These are phyloP conservation scores for Ecliptopera silaceata DNA, from an alignment of 2,888 invertebrate species.

Conservation along the genomic window DNA sequence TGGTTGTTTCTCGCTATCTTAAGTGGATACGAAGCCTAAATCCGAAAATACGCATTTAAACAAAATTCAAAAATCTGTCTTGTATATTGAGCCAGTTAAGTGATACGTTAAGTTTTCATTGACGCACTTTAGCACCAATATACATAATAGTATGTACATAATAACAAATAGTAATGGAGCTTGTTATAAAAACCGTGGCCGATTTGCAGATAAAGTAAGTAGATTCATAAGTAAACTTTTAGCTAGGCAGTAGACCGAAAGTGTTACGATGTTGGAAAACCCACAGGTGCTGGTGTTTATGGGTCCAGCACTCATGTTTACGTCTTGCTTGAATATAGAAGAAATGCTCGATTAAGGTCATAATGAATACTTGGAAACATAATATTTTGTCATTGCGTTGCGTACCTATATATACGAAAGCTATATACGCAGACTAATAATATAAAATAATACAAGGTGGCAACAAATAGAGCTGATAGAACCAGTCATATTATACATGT, in stretches of 20 bases:
- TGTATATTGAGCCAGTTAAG: slow-evolving; percentile 29
- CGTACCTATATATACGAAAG: too few relatives aligned
- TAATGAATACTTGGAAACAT: background rate
- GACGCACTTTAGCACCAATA: slow-evolving; percentile 56
- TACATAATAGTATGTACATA: slow-evolving; percentile 61
- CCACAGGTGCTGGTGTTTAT: too few relatives aligned
- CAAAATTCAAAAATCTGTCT: slow-evolving; percentile 22
- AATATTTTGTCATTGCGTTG: background rate
- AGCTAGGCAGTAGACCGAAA: slow-evolving; percentile 54
- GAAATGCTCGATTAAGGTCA: too few relatives aligned
- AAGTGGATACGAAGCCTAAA: too few relatives aligned
- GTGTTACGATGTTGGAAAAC: slow-evolving; percentile 67
- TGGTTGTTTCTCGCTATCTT: too few relatives aligned
- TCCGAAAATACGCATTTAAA: slow-evolving; percentile 22
- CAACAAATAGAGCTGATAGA: too few relatives aligned
- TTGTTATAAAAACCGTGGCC: slow-evolving; percentile 71
- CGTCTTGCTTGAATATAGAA: too few relatives aligned
- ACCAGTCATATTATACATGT: too few relatives aligned
- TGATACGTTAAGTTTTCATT: slow-evolving; percentile 40
- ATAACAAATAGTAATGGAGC: slow-evolving; percentile 56
- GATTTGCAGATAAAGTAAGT: slow-evolving; percentile 72
- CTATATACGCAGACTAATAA: too few relatives aligned
- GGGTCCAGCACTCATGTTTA: too few relatives aligned
- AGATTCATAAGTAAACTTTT: slow-evolving; percentile 69
- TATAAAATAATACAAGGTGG: too few relatives aligned